Evolutionary conservation across 2,113 vertebrate species (phyloP), one percentile per base, ranked within the genome.

Genomic region (Trematocara stigmaticum): DNA sequence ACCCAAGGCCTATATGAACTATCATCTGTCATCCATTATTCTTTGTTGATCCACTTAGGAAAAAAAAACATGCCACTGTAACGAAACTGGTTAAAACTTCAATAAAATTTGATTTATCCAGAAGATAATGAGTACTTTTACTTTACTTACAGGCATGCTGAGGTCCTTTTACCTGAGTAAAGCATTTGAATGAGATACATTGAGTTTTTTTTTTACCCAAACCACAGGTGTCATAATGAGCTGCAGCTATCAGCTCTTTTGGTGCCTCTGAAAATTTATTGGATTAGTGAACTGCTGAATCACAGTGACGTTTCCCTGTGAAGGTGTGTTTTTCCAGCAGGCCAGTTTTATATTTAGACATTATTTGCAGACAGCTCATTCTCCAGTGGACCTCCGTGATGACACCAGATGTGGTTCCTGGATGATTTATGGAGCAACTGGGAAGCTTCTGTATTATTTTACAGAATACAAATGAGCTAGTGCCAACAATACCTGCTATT

Each of bases 321-420:
- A 47, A 74, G 23, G 40, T 47, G 20, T 29, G 5, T 47, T 76
- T 74, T 49, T n/a, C 69, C 69, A 49, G 69, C 26, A 76, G 69
- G 26, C 26, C 42, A 31, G 42, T 76, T 49, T 76, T 76, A 76
- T 76, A 49, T 76, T 76, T 76, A 76, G 45, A 76, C 1, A 49
- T 31, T 76, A 76, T 83, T 82, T 51, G 40, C 55, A 87, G 86
- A 87, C 79, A 71, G 42, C 34, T 88, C 79, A 89, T 82, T 87
- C 89, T 74, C 87, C 59, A 6, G 66, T 9, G 84, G 59, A 74
- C 47, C 59, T 81, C 88, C 2, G 1, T 47, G 78, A 85, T 87
- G 87, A 83, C 84, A 88, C 88, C 88, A 89, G 89, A 87, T 92
- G 91, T 87, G 66, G 52, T 89, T 81, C 79, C 61, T 84, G 1